Evolutionary conservation across 2,797 vertebrate genomes (phyloP).

Genomic region (Geotrypetes seraphini): DNA sequence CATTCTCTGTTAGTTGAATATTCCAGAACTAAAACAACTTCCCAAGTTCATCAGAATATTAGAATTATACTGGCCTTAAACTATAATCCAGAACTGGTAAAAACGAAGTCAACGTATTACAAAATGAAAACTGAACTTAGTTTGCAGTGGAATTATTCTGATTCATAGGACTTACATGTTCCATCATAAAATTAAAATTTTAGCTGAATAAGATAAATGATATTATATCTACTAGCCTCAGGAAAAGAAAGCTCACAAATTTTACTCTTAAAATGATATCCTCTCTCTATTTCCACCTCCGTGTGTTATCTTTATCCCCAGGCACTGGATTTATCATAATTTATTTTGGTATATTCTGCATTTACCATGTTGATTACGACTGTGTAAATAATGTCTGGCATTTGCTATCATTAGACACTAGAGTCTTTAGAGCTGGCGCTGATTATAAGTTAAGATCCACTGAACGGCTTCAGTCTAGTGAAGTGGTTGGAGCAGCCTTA

Average conservation of each 20-base stretch:
- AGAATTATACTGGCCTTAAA: too few species aligned
- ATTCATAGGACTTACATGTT: slow-evolving; percentile 47
- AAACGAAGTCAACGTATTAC: slow-evolving; percentile 4
- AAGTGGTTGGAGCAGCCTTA: slow-evolving; percentile 47
- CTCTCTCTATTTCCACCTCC: slow-evolving; percentile 36
- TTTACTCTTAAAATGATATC: slow-evolving; percentile 46
- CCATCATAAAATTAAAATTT: slow-evolving; percentile 40
- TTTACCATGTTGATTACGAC: slow-evolving; percentile 65
- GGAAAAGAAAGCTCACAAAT: slow-evolving; percentile 45
- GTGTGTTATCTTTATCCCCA: slow-evolving; percentile 55
- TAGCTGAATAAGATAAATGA: slow-evolving; percentile 22
- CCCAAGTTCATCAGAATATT: too few species aligned
- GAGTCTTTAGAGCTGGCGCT: slow-evolving; percentile 32
- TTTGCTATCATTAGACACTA: slow-evolving; percentile 36
- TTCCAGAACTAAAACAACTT: too few species aligned
- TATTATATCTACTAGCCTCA: slow-evolving; percentile 34
- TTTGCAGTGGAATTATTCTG: too few species aligned
- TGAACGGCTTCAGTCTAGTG: slow-evolving; percentile 42
- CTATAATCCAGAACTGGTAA: too few species aligned
- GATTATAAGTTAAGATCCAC: slow-evolving; percentile 45
- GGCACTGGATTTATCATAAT: slow-evolving; percentile 69
- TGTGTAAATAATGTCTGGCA: slow-evolving; percentile 63
- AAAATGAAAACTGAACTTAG: too few species aligned
- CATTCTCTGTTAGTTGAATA: too few species aligned
- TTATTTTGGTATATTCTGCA: slow-evolving; percentile 67